A percentile compares a stretch with the other conserved stretches of the same genome.
phyloP scores from a whole-genome alignment of 1,140 invertebrate genomes.

The Aphaenogaster rudis region DNA sequence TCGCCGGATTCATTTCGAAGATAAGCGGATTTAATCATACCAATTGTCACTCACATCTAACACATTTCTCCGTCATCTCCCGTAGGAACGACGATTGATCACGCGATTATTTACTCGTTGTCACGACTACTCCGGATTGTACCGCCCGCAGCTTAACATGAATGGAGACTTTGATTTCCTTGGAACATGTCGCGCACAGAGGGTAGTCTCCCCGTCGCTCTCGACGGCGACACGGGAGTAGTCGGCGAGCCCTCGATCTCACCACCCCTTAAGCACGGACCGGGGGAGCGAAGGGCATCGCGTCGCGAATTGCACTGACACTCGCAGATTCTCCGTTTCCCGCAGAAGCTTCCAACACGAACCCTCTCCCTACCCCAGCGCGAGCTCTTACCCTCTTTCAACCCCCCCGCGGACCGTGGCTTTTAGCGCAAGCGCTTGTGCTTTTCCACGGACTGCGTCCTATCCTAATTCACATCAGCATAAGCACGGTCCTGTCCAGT shows the following conservation, averaged over 20 bases:
- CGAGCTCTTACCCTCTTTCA: conserved; percentile 73
- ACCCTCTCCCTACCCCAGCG: conserved; percentile 67
- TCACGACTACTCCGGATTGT: conserved; percentile 1
- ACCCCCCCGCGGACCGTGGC: conserved; percentile 70
- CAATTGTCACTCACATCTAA: conserved; percentile 50
- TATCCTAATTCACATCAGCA: conserved; percentile 80
- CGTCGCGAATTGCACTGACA: conserved; percentile 83
- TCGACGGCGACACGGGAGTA: conserved; percentile 27
- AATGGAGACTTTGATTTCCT: conserved; percentile 28
- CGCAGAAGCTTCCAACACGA: conserved; percentile 77
- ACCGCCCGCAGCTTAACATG: conserved; percentile 9
- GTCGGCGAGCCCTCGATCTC: conserved; percentile 55
- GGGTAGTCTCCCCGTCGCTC: not conserved
- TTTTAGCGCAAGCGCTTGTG: conserved; percentile 80
- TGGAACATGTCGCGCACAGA: conserved; percentile 48
- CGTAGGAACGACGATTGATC: not conserved
- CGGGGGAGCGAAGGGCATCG: conserved; percentile 76
- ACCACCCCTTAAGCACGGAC: conserved; percentile 55
- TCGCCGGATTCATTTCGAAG: not conserved
- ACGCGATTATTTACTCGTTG: conserved; percentile 27
- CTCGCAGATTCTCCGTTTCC: conserved; percentile 79
- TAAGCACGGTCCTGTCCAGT: conserved; percentile 69
- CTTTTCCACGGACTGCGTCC: conserved; percentile 73
- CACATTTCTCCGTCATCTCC: conserved; percentile 19
- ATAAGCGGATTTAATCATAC: not conserved